Base-by-base conservation (phyloP, 2,797 vertebrate genomes). In the Galagoides demidoff region DNA sequence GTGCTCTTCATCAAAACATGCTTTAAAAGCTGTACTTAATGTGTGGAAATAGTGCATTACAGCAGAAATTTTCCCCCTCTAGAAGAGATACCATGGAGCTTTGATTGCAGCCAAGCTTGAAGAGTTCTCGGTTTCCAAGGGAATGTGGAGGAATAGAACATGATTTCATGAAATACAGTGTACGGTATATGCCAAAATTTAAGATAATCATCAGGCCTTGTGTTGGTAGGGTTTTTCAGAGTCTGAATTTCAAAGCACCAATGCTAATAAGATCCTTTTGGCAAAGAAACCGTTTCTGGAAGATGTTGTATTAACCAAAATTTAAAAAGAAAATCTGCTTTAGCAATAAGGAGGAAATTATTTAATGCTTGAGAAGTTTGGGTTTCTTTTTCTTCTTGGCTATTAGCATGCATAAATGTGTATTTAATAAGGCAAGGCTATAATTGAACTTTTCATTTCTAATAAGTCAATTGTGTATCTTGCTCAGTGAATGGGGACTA, bases 241-340 rank as follows among this genome's bases (percentile, higher is more conserved):
- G 61, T 95, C 57, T 81, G 12, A 94, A 64, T 92, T 89, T 96
- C 66, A 95, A 86, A 86, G 10, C 45, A 22, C 73, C 61, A 29
- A 63, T 96, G 37, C 63, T 57, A 89, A 64, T 70, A 89, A 95
- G 37, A n/a, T 83, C 68, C 57, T 95, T 93, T 85, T 90, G 87
- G 84, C 70, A 96, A 73, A n/a, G 63, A 95, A 85, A 82, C 14
- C 13, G 6, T 74, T 95, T 96, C 95, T 96, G 64, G 73, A 95
- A 96, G 95, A 85, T 14, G 43, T 93, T 59, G 8, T 82, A 68
- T 55, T 93, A 79, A 90, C 9, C 37, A 43, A 63, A 90, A 79
- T 96, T 77, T 95, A 66, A 95, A 98, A 98, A 97, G 73, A 94
- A 97, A 96, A 23, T 95, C 57, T 64, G 49, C 94, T 95, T 96